Conservation (phyloP, 2,113 vertebrate genomes). For the Sphyrna mokarran region DNA sequence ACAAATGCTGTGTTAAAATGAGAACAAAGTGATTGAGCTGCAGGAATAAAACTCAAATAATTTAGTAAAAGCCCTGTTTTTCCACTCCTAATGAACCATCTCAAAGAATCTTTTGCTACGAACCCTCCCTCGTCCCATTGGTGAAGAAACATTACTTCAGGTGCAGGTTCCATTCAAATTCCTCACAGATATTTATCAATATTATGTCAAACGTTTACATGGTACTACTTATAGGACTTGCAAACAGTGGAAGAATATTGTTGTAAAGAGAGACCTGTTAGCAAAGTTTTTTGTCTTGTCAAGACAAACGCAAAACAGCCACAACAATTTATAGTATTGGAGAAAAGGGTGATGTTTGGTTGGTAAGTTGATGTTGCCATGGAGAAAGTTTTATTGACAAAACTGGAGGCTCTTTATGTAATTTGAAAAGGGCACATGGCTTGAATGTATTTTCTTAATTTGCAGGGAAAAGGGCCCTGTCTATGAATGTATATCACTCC, state of each 20-base stretch:
- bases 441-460: too few species aligned
- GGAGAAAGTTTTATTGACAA: too few species aligned
- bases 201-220: neutral
- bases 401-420: too few species aligned
- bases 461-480: too few species aligned
- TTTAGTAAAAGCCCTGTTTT: neutral
- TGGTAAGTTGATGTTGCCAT: too few species aligned
- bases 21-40: neutral
- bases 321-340: too few species aligned
- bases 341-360: too few species aligned
- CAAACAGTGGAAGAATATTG: neutral
- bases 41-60: neutral
- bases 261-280: too few species aligned
- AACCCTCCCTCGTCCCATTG: neutral
- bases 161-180: neutral
- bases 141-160: neutral
- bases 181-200: neutral
- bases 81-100: neutral
- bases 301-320: too few species aligned
- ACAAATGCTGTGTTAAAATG: neutral
- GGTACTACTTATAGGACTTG: neutral
- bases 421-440: too few species aligned
- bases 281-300: too few species aligned
- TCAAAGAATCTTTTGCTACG: neutral
- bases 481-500: too few species aligned